Base-by-base conservation (phyloP, 1,140 invertebrate genomes). In the Zaprionus gabonicus region DNA sequence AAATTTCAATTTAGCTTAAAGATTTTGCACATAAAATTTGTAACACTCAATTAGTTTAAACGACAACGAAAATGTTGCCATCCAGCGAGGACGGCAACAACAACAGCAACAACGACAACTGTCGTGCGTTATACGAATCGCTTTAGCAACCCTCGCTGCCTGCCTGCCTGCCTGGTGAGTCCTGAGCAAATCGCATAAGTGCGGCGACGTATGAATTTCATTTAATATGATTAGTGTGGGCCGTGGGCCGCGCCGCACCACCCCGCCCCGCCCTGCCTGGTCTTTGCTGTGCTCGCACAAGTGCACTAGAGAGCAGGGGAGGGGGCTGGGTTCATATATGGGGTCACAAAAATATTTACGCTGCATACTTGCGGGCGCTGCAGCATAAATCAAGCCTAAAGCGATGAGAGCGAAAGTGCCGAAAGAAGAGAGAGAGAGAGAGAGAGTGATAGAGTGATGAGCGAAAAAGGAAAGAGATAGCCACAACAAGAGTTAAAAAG, bases 31-130 rank as follows among this genome's bases (percentile, higher is more conserved):
- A 91, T 91, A 91, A 91, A 91, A 91, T 91, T 91, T 91, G 87
- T 91, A 91, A 91, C 86, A 91, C 86, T 87, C 86, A 91, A 91
- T 91, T 91, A 91, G 83, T 82, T 88, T 88, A 90, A 90, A 84
- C 84, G 85, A 88, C 84, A 83, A 71, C 83, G 83, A 82, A 82
- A 85, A 84, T 84, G 81, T 81, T 84, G 78, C 81, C 81, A 84
- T 71, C 62, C 62, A 79, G 67, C 49, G 17, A 75, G 44, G 58
- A 41, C 65, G 59, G 41, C 55, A 44, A 36, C 59, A 73, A 1
- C 72, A 70, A 66, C 56, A 41, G n/a, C 46, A 53, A 20, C 2
- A 72, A 68, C 65, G 68, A 71, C 70, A 77, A 68, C 55, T 60
- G 27, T 23, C 27, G 23, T 44, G 38, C 27, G 38, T 15, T 51